Conservation (phyloP, 2,113 vertebrate genomes). For the Sardina pilchardus region DNA sequence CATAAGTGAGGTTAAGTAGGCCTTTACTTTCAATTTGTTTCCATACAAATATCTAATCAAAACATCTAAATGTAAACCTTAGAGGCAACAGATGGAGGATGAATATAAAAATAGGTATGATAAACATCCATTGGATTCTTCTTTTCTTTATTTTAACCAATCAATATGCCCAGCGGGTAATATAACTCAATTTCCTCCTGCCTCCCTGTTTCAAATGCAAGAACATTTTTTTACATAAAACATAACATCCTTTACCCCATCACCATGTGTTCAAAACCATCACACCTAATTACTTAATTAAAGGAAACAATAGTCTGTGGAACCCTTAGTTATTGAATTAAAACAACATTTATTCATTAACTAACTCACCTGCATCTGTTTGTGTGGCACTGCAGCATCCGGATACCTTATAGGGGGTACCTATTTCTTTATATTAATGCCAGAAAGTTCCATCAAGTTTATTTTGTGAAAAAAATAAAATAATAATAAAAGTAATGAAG, state of each 20-base stretch:
- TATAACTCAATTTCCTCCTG: slow-evolving; percentile 22
- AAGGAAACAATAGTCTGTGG: slow-evolving; percentile 80
- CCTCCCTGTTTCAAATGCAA: neutral
- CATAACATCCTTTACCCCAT: slow-evolving; percentile 52
- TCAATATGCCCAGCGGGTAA: slow-evolving; percentile 29
- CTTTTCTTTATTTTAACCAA: neutral
- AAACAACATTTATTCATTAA: slow-evolving; percentile 84
- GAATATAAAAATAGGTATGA: slow-evolving; percentile 21
- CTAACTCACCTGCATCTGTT: slow-evolving; percentile 77
- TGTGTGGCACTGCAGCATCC: slow-evolving; percentile 66
- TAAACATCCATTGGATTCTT: slow-evolving; percentile 33
- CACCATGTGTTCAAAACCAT: slow-evolving; percentile 74
- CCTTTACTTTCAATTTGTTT: neutral
- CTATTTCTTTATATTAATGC: slow-evolving; percentile 39
- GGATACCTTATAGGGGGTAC: slow-evolving; percentile 55
- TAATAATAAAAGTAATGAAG: too few relatives aligned
- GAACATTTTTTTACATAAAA: slow-evolving; percentile 7
- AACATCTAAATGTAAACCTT: neutral
- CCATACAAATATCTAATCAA: neutral
- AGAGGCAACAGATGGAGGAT: neutral
- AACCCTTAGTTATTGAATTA: slow-evolving; percentile 75
- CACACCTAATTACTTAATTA: slow-evolving; percentile 81
- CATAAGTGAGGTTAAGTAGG: too few relatives aligned
- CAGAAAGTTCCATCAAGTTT: slow-evolving; percentile 49
- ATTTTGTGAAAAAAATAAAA: neutral